These are phyloP conservation scores for Sakesphorus luctuosus DNA, from an alignment of 2,113 vertebrate species.

Conservation along the genomic window DNA sequence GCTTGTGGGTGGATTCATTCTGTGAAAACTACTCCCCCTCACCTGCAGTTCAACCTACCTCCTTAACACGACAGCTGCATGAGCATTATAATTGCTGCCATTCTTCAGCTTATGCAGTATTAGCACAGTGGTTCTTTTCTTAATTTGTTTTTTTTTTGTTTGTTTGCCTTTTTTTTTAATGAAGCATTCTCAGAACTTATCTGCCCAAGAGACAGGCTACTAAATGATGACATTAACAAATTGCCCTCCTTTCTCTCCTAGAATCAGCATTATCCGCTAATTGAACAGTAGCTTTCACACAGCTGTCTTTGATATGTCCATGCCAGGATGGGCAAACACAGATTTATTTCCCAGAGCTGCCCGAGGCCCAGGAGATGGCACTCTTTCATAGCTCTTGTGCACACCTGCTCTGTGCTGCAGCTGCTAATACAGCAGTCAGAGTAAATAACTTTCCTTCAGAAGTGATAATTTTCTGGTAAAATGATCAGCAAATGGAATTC, in stretches of 20 bases:
- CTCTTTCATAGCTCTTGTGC: slow-evolving; percentile 27
- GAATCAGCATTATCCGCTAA: background rate
- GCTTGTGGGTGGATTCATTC: background rate
- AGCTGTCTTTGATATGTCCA: background rate
- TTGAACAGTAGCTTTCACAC: background rate
- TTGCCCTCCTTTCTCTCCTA: background rate
- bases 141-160: background rate
- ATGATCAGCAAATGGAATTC: slow-evolving; percentile 62
- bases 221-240: slow-evolving; percentile 5
- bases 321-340: background rate
- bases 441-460: slow-evolving; percentile 64
- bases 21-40: background rate
- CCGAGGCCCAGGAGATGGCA: slow-evolving; percentile 46
- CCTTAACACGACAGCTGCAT: background rate
- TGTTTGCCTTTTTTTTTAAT: background rate
- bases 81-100: background rate
- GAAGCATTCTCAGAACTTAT: background rate
- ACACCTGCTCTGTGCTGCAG: background rate
- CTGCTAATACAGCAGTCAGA: slow-evolving; percentile 10
- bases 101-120: slow-evolving; percentile 18
- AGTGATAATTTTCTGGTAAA: slow-evolving; percentile 69
- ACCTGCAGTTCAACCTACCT: background rate
- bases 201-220: background rate
- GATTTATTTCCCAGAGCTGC: background rate
- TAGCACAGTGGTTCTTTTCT: background rate